Percentiles rank a stretch among this genome's conserved stretches.
Evolutionary conservation across 1,140 invertebrate species (phyloP).

Genomic region (Drosophila repletoides): DNA sequence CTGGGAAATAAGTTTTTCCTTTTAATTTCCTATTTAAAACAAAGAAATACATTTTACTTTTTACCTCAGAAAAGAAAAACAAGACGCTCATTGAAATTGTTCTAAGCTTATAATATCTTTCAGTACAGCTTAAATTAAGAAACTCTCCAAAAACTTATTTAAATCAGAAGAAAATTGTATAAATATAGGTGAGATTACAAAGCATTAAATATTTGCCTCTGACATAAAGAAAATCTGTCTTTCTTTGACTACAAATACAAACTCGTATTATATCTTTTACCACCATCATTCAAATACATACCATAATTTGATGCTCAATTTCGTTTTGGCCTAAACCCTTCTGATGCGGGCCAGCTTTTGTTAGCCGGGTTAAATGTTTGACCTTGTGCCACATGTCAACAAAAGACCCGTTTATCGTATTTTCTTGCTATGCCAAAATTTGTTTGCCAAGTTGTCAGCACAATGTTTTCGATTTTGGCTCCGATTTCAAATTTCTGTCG

Average conservation of each 20-base stretch:
- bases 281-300: conserved; percentile 34
- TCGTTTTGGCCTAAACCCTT: conserved; percentile 37
- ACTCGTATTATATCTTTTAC: conserved; percentile 23
- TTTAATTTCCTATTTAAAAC: too few species aligned
- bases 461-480: conserved; percentile 36
- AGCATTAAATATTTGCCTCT: conserved; percentile 20
- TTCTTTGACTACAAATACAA: neutral
- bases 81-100: too few species aligned
- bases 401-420: conserved; percentile 26
- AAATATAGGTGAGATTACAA: too few species aligned
- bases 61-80: too few species aligned
- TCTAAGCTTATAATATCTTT: too few species aligned
- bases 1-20: too few species aligned
- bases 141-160: too few species aligned
- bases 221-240: neutral
- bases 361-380: conserved; percentile 56
- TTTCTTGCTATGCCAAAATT: conserved; percentile 39
- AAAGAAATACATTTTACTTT: too few species aligned
- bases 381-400: conserved; percentile 44
- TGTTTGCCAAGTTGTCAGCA: conserved; percentile 62
- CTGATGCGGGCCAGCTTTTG: conserved; percentile 1
- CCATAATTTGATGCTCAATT: conserved; percentile 70
- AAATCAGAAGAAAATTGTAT: too few species aligned
- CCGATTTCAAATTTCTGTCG: conserved; percentile 39
- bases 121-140: too few species aligned